Evolutionary conservation across 2,888 invertebrate species (phyloP), one percentile per base, ranked within the genome.

Genomic region (Periphyllus acericola): DNA sequence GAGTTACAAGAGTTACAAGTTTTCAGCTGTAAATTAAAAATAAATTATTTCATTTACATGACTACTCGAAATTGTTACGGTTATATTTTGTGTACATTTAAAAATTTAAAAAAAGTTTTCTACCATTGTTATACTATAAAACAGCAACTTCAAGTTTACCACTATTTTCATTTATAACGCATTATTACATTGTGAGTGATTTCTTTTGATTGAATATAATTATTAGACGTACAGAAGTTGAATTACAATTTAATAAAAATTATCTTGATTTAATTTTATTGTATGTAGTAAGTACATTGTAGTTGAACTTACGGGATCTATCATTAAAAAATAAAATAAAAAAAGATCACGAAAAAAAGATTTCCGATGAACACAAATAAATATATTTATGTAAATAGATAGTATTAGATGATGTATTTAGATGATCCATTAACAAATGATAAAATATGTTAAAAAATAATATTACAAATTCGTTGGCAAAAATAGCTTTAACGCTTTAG

Each of bases 271-370:
- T 80, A 40, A 66, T 66, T 66, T 68, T n/a, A 68, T 80, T n/a
- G n/a, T n/a, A n/a, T n/a, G n/a, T n/a, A n/a, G n/a, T n/a, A n/a
- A n/a, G n/a, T n/a, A 36, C 3, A 6, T 14, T 68, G 29, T 40
- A 29, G 66, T 21, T n/a, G 4, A 68, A 68, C 60, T 60, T 25
- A 40, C 14, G n/a, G 19, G 1, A 66, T 29, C 17, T 36, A 29
- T 14, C 66, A 40, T 80, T 66, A 80, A 29, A 40, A 80, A 79
- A 66, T 36, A 36, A 36, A 80, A 66, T 40, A 66, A 66, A 66
- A 66, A 66, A 66, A 9, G 3, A 71, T 29, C n/a, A 80, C 19
- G 40, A 1, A 46, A 46, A 46, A 46, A 14, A 40, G 8, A 66
- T 66, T 32, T 66, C 68, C 29, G 11, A 60, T 46, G 11, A 14